A percentile compares a stretch with the other conserved stretches of the same genome.
Conservation (phyloP, 2,888 invertebrate genomes). For the Xestoiulus laeticollis region DNA sequence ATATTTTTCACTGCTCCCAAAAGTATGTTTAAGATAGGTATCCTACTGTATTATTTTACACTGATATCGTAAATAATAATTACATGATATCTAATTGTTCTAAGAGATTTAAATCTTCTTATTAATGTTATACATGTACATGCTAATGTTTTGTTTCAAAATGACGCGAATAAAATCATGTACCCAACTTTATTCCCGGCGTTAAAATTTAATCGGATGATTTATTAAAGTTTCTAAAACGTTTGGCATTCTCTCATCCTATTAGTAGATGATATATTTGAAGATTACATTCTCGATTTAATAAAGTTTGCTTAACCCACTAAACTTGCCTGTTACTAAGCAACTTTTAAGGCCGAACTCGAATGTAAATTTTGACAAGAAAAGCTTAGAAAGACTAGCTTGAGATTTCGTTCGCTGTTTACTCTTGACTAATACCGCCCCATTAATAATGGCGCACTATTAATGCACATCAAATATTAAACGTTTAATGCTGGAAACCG, state of each 20-base stretch:
- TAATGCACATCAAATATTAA: slow-evolving; percentile 44
- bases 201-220: not conserved
- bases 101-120: no score
- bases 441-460: slow-evolving; percentile 47
- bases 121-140: no score
- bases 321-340: not conserved
- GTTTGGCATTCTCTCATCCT: not conserved
- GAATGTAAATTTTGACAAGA: not conserved
- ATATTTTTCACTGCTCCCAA: no score
- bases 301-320: slow-evolving; percentile 35
- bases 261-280: slow-evolving; percentile 7
- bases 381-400: not conserved
- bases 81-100: no score
- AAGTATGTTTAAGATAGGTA: no score
- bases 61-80: no score
- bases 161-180: no score
- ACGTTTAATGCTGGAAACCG: slow-evolving; percentile 14
- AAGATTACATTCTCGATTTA: not conserved
- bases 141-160: not conserved
- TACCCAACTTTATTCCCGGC: not conserved
- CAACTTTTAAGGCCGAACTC: not conserved
- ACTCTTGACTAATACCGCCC: slow-evolving; percentile 29
- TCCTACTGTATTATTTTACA: no score
- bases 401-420: not conserved
- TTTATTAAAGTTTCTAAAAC: not conserved